phyloP scores from a whole-genome alignment of 1,140 invertebrate species.

The Lordiphosa collinella region DNA sequence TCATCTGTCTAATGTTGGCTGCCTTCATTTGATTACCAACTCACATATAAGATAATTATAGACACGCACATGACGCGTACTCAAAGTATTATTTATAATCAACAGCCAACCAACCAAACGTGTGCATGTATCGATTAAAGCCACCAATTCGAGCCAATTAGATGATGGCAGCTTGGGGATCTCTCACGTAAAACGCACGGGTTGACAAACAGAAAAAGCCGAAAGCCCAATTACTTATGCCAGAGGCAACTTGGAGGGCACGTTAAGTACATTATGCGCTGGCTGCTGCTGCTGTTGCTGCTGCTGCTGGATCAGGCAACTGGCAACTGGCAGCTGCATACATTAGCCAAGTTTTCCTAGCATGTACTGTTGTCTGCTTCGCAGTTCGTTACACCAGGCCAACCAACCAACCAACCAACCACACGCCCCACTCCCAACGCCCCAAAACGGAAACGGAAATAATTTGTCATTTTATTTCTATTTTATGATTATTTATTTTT shows the following conservation, averaged over 20 bases:
- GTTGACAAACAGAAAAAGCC: not conserved
- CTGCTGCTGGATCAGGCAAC: slow-evolving; percentile 15
- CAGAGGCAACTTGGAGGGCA: not conserved
- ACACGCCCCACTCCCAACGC: no score
- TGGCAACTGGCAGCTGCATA: slow-evolving; percentile 29
- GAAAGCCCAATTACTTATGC: slow-evolving; percentile 18
- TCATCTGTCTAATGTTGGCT: no score
- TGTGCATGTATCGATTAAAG: slow-evolving; percentile 28
- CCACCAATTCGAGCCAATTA: not conserved
- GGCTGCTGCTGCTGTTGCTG: not conserved
- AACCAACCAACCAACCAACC: no score
- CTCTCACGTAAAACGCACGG: slow-evolving; percentile 3
- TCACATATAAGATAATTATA: no score
- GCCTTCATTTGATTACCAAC: no score
- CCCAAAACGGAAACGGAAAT: slow-evolving; percentile 53
- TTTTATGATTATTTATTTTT: slow-evolving; percentile 61
- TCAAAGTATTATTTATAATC: slow-evolving; percentile 18
- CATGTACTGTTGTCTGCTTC: not conserved
- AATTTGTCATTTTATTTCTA: slow-evolving; percentile 63
- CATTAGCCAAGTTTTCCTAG: slow-evolving; percentile 19
- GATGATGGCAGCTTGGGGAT: no score
- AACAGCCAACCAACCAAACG: slow-evolving; percentile 20
- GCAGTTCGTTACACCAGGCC: not conserved
- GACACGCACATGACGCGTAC: slow-evolving; percentile 9
- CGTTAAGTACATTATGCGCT: slow-evolving; percentile 31